phyloP scores from a whole-genome alignment of 2,797 vertebrate species.

The Cephalopachus bancanus region DNA sequence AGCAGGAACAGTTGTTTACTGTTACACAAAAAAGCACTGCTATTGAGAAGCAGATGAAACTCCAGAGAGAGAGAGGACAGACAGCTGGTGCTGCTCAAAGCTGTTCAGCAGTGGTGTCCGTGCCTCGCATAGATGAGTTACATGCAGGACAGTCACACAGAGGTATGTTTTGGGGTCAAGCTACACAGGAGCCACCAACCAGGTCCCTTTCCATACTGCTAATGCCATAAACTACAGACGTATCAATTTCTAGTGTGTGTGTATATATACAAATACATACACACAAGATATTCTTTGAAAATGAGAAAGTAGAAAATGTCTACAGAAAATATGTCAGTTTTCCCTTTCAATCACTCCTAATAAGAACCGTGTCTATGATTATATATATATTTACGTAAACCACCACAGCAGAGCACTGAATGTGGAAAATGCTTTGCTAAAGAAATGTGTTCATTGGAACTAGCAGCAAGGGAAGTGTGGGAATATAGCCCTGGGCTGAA shows the following conservation, averaged over 20 bases:
- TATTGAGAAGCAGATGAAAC: neutral
- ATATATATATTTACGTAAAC: neutral
- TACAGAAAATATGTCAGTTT: no score
- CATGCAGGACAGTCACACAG: neutral
- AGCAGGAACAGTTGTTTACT: neutral
- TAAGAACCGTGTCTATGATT: neutral
- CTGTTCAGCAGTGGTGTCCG: neutral
- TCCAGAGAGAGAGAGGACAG: neutral
- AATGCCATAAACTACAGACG: no score
- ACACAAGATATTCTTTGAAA: neutral
- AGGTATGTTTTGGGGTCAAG: neutral
- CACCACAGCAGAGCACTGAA: neutral
- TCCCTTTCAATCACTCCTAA: neutral
- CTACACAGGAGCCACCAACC: neutral
- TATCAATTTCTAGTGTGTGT: neutral
- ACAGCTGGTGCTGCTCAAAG: neutral
- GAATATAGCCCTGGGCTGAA: neutral
- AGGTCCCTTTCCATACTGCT: neutral
- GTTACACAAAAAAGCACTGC: no score
- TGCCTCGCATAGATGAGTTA: neutral
- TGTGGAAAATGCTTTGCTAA: rapidly evolving
- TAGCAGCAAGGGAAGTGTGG: rapidly evolving
- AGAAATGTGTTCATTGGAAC: rapidly evolving
- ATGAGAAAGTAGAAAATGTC: neutral
- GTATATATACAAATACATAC: neutral